phyloP scores from a whole-genome alignment of 2,113 vertebrate species.

The Peromyscus polionotus region DNA sequence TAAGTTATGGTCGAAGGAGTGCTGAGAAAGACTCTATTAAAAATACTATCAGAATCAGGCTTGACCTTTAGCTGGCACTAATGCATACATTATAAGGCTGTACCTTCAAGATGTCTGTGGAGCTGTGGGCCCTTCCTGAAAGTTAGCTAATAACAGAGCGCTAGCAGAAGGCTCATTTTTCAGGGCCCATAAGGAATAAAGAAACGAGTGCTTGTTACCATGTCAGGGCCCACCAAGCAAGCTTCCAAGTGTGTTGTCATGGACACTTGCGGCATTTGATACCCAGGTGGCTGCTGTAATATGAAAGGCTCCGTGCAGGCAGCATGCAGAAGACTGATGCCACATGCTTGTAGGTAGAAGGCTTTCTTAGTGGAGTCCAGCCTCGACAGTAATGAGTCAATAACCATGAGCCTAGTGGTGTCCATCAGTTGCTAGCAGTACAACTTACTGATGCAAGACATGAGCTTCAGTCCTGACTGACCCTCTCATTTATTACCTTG shows the following conservation, averaged over 20 bases:
- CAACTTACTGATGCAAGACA: background rate
- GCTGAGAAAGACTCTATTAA: conserved; percentile 4
- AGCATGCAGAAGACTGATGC: background rate
- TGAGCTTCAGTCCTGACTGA: background rate
- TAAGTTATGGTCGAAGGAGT: background rate
- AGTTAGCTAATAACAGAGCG: background rate
- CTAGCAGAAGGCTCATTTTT: background rate
- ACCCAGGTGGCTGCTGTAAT: background rate
- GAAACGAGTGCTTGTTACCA: background rate
- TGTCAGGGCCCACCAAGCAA: background rate
- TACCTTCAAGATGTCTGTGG: background rate
- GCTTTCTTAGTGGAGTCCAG: background rate
- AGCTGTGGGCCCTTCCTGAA: background rate
- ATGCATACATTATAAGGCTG: background rate
- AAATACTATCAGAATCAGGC: background rate
- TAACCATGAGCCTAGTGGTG: background rate
- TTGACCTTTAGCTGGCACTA: conserved; percentile 29
- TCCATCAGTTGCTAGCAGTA: background rate
- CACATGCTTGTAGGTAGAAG: background rate
- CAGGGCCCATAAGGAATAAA: conserved; percentile 19
- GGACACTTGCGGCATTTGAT: conserved; percentile 43
- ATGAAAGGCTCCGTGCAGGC: background rate
- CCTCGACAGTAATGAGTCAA: background rate
- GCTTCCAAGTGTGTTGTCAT: background rate
- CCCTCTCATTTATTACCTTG: conserved; percentile 22